A percentile compares a stretch with the other conserved stretches of the same genome.
These are phyloP conservation scores for Trematomus bernacchii DNA, from an alignment of 2,797 vertebrate genomes.

Conservation along the genomic window DNA sequence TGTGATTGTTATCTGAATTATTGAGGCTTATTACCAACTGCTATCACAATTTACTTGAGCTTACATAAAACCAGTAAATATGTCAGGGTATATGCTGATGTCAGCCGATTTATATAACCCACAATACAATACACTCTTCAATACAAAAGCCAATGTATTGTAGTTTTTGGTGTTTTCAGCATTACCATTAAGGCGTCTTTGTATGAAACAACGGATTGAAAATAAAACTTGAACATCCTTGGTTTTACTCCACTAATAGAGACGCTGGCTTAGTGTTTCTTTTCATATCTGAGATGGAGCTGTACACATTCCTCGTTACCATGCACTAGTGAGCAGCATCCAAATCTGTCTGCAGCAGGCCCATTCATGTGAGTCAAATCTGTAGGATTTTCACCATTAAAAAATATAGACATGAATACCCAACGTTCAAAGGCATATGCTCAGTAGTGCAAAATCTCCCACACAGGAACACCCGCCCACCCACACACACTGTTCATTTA, in stretches of 20 bases:
- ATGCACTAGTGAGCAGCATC: slow-evolving; percentile 35
- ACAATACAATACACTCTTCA: slow-evolving; percentile 2
- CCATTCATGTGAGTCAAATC: slow-evolving; percentile 63
- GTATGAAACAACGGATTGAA: slow-evolving; percentile 16
- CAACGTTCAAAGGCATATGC: slow-evolving; percentile 44
- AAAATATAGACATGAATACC: slow-evolving; percentile 58
- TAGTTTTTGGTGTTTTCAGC: neutral
- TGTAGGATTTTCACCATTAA: slow-evolving; percentile 51
- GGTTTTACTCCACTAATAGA: slow-evolving; percentile 2
- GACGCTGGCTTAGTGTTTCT: slow-evolving; percentile 8
- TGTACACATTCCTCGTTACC: slow-evolving; percentile 8
- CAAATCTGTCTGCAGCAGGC: slow-evolving; percentile 42
- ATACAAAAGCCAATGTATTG: neutral
- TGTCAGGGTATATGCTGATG: slow-evolving; percentile 8
- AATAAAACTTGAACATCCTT: neutral
- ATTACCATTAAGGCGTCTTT: neutral
- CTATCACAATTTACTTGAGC: neutral
- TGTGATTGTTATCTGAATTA: neutral
- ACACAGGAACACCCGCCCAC: slow-evolving; percentile 54
- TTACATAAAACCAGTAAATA: neutral
- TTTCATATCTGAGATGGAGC: slow-evolving; percentile 22
- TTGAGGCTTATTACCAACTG: neutral
- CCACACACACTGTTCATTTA: slow-evolving; percentile 32
- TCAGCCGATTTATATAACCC: neutral
- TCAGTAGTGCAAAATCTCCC: slow-evolving; percentile 46